These are phyloP conservation scores for Bhutanitis thaidina DNA, from an alignment of 2,888 invertebrate genomes.

Conservation along the genomic window DNA sequence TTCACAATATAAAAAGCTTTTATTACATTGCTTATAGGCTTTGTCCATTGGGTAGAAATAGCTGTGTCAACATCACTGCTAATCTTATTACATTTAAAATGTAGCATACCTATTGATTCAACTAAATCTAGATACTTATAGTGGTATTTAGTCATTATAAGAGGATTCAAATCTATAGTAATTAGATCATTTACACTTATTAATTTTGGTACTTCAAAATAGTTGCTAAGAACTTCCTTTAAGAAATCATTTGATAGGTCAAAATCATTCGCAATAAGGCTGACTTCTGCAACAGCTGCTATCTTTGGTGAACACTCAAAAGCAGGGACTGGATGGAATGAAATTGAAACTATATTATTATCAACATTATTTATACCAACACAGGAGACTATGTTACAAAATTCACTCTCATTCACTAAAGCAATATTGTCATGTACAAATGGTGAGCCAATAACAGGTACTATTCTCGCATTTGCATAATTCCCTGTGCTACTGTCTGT, in stretches of 20 bases:
- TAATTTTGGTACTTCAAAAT: constrained; percentile 84
- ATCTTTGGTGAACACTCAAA: constrained; percentile 64
- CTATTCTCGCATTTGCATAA: constrained; percentile 51
- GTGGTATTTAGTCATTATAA: constrained; percentile 58
- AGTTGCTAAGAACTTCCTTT: constrained; percentile 82
- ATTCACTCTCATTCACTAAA: constrained; percentile 57
- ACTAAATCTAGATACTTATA: constrained; percentile 66
- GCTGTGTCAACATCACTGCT: constrained; percentile 33
- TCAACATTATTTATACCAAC: constrained; percentile 43
- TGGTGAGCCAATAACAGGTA: constrained; percentile 58
- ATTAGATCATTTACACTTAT: constrained; percentile 83
- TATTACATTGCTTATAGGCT: constrained; percentile 34
- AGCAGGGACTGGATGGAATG: constrained; percentile 58
- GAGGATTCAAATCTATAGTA: constrained; percentile 79
- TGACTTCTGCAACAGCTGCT: constrained; percentile 60
- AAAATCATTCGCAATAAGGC: constrained; percentile 60
- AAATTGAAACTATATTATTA: constrained; percentile 40
- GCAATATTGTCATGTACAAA: constrained; percentile 44
- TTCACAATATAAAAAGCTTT: constrained; percentile 75
- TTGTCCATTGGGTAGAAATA: constrained; percentile 15
- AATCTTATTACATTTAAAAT: constrained; percentile 64
- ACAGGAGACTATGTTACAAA: constrained; percentile 47
- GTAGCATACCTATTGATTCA: constrained; percentile 52
- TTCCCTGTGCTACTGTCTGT: constrained; percentile 33
- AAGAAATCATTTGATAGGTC: constrained; percentile 70